These are phyloP conservation scores for Holothuria glaberrima DNA, from an alignment of 35 echinoderm and acorn worm genomes.

Conservation along the genomic window DNA sequence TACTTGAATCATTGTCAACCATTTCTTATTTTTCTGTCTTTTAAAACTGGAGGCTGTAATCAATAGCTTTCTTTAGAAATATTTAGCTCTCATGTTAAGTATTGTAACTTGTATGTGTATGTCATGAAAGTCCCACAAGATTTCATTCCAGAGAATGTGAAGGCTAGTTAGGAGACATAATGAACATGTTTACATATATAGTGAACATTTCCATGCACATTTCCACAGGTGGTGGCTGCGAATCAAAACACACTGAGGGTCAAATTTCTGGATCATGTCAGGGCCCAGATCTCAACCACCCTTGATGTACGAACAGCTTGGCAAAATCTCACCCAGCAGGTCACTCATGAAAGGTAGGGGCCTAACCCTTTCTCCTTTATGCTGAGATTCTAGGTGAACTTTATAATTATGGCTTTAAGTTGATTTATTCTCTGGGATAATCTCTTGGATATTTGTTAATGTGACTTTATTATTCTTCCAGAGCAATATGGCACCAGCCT, in stretches of 20 bases:
- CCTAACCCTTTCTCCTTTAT: not conserved
- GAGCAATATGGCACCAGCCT: constrained; percentile 86
- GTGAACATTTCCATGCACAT: too few relatives aligned
- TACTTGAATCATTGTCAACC: not conserved
- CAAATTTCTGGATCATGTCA: constrained; percentile 82
- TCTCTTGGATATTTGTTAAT: not conserved
- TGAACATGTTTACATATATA: too few relatives aligned
- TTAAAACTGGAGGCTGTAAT: not conserved
- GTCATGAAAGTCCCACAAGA: not conserved
- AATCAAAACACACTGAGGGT: constrained; percentile 78
- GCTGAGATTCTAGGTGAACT: not conserved
- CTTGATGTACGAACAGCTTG: constrained; percentile 81
- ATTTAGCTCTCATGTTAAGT: not conserved
- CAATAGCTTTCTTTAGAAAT: not conserved
- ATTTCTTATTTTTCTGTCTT: too few relatives aligned
- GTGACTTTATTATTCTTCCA: not conserved
- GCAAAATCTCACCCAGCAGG: constrained; percentile 92
- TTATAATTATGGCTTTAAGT: too few relatives aligned
- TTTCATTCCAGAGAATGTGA: not conserved
- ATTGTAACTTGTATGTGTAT: too few relatives aligned
- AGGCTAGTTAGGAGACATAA: too few relatives aligned
- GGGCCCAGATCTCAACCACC: constrained; percentile 64
- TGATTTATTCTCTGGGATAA: not conserved
- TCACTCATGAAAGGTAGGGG: constrained; percentile 94
- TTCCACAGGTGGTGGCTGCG: constrained; percentile 65